Percentiles rank a stretch among this genome's conserved stretches.
These are phyloP conservation scores for Anagrus nilaparvatae DNA, from an alignment of 1,140 invertebrate species.

Conservation along the genomic window DNA sequence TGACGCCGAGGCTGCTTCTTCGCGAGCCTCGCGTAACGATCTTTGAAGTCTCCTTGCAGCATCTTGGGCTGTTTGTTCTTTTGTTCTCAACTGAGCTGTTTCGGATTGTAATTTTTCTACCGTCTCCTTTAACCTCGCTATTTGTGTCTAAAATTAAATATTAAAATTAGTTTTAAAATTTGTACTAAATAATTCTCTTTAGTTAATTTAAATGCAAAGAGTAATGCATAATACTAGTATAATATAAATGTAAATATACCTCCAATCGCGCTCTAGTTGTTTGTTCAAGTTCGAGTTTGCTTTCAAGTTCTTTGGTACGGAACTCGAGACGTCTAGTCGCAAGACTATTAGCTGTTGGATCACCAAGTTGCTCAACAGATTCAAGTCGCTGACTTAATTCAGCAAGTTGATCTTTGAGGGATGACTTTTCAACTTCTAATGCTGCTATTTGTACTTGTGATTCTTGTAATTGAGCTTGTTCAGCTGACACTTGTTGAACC, in stretches of 20 bases:
- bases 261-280: constrained; percentile 74
- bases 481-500: constrained; percentile 74
- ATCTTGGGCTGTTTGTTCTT: constrained; percentile 69
- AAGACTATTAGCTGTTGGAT: constrained; percentile 66
- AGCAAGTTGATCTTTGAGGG: constrained; percentile 63
- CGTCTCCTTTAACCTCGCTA: constrained; percentile 70
- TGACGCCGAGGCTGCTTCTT: constrained; percentile 54
- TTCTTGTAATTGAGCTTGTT: constrained; percentile 73
- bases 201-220: neutral
- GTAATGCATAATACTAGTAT: neutral
- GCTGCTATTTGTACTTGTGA: constrained; percentile 69
- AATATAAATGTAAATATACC: constrained; percentile 37
- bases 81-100: constrained; percentile 53
- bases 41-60: constrained; percentile 62
- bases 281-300: constrained; percentile 78
- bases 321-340: constrained; percentile 59
- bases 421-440: constrained; percentile 64
- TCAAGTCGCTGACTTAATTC: constrained; percentile 69
- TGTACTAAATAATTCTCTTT: neutral
- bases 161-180: constrained; percentile 1
- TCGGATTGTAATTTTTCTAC: constrained; percentile 71
- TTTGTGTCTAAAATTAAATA: constrained; percentile 48
- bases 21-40: constrained; percentile 56
- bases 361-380: constrained; percentile 64
- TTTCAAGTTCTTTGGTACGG: constrained; percentile 79